Conservation (phyloP, 2,797 vertebrate genomes). For the Selene dorsalis region DNA sequence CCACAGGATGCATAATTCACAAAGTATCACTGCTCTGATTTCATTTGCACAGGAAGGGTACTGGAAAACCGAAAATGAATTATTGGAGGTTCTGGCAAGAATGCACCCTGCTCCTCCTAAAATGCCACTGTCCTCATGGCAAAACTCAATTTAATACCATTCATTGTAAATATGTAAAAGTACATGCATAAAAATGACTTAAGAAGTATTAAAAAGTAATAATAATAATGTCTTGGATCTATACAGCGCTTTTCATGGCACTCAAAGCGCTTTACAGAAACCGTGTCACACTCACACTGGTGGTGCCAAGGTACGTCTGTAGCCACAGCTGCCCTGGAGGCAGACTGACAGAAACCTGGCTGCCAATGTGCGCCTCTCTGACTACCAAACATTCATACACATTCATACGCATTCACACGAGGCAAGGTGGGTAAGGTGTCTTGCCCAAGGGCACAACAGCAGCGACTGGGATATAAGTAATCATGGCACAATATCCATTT, state of each 20-base stretch:
- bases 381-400: too few relatives aligned
- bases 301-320: too few relatives aligned
- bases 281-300: too few relatives aligned
- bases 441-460: too few relatives aligned
- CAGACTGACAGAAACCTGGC: too few relatives aligned
- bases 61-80: constrained; percentile 41
- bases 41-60: constrained; percentile 31
- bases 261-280: too few relatives aligned
- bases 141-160: not conserved
- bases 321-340: too few relatives aligned
- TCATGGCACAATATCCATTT: not conserved
- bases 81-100: not conserved
- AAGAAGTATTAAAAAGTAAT: not conserved
- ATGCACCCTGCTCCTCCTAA: not conserved
- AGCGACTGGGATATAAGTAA: not conserved
- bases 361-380: too few relatives aligned
- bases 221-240: too few relatives aligned
- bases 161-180: not conserved
- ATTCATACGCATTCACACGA: too few relatives aligned
- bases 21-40: constrained; percentile 18
- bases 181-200: not conserved
- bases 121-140: not conserved
- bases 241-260: too few relatives aligned
- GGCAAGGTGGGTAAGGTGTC: too few relatives aligned
- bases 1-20: not conserved